These are phyloP conservation scores for Otus sunia DNA, from an alignment of 2,113 vertebrate species.

Conservation along the genomic window DNA sequence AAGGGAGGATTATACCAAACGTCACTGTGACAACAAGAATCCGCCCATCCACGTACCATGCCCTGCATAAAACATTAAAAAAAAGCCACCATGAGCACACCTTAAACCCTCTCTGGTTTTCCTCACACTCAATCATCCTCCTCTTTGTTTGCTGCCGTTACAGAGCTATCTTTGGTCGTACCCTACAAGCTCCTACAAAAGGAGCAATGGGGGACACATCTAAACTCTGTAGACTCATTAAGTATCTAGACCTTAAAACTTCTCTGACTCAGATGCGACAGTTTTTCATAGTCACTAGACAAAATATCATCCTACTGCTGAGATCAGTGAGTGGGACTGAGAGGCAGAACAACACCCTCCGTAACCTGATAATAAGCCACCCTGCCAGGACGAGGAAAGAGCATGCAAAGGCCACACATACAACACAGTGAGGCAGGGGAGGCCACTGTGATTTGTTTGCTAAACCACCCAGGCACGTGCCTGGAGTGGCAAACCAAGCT, in stretches of 20 bases:
- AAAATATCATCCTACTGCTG: not conserved
- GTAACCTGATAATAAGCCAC: not conserved
- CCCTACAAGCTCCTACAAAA: not conserved
- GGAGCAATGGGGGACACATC: not conserved
- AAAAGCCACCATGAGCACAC: not conserved
- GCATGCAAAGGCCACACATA: not conserved
- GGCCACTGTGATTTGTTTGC: not conserved
- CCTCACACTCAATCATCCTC: not conserved
- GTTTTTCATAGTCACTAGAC: not conserved
- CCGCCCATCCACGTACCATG: constrained; percentile 90
- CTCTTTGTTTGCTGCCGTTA: not conserved
- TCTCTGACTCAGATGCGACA: not conserved
- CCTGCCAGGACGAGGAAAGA: not conserved
- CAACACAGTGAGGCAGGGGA: not conserved
- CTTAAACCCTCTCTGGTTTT: not conserved
- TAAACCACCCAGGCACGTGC: not conserved
- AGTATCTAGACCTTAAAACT: not conserved
- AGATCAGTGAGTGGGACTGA: not conserved
- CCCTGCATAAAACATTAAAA: constrained; percentile 73
- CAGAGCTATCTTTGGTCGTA: not conserved
- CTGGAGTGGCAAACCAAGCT: not conserved
- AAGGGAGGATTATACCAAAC: constrained; percentile 85
- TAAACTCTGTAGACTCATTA: not conserved
- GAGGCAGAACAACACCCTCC: not conserved
- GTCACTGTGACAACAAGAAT: constrained; percentile 89